Evolutionary conservation across 2,113 vertebrate species (phyloP), one percentile per base, ranked within the genome.

Genomic region (Hippoglossus stenolepis): DNA sequence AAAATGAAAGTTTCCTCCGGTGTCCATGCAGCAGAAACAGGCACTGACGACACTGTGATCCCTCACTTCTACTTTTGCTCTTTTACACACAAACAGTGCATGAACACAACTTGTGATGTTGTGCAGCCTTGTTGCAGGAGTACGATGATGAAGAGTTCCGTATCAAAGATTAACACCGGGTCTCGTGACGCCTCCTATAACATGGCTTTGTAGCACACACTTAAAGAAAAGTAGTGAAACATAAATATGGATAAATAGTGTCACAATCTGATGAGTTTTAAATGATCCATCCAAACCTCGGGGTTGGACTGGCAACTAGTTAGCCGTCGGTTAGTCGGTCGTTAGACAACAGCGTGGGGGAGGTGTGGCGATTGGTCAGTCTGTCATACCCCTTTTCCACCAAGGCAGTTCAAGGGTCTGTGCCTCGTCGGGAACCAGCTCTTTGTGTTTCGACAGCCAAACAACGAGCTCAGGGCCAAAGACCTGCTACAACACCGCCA

Each of bases 1-100:
- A 84, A 43, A 64, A 79, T 65, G 53, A 70, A 35, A 35, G 20
- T 35, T 61, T 77, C 38, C 59, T 76, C 60, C 20, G 40, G 71
- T 85, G 79, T 82, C 70, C 91, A 92, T 93, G 91, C 90, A 91
- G 86, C 66, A 69, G 49, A 77, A 77, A 77, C 79, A 77, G 58
- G 68, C 74, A 80, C 31, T 31, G 31, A 31, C 31, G 6, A 7
- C 31, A 31, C 67, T 62, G 60, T 43, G 40, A 43, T 43, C 15
- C 61, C 31, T 73, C 3, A 38, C 23, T 31, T 75, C 43, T 72
- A 24, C 53, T 28, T 18, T 31, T 10, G 38, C 38, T 43, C 8
- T 62, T 65, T 65, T 38, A 24, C n/a, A 62, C 21, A 40, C 23
- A 71, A 45, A 68, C 4, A 58, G 56, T 76, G 69, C 64, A 69